Evolutionary conservation across 30 jellyfish, hydroid and myxozoan genomes (phyloP).

Genomic region (Clytia hemisphaerica): DNA sequence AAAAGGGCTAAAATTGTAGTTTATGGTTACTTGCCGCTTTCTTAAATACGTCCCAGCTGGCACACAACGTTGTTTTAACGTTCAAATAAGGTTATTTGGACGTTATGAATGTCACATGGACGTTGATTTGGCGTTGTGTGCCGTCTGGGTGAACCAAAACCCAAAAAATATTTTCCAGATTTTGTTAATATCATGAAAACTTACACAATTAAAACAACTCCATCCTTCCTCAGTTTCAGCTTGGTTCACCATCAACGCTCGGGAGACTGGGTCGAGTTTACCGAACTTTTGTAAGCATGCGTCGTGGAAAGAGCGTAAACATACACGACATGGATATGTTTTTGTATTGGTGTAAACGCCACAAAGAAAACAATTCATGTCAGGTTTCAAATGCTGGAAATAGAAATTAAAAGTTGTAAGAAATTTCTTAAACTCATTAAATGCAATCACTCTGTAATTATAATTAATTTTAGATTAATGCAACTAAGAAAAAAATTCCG

Average conservation of each 20-base stretch:
- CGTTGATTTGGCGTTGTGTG: too few relatives aligned
- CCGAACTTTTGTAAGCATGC: constrained; percentile 67
- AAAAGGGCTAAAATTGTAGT: too few relatives aligned
- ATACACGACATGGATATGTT: constrained; percentile 57
- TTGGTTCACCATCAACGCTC: constrained; percentile 18
- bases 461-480: too few relatives aligned
- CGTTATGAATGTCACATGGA: too few relatives aligned
- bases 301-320: constrained; percentile 69
- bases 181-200: background rate
- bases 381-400: constrained; percentile 44
- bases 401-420: background rate
- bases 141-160: too few relatives aligned
- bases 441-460: too few relatives aligned
- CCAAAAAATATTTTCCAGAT: too few relatives aligned
- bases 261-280: constrained; percentile 50
- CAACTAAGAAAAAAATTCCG: too few relatives aligned
- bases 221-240: constrained; percentile 38
- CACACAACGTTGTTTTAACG: too few relatives aligned
- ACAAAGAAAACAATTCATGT: constrained; percentile 60
- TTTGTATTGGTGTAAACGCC: constrained; percentile 53
- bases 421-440: background rate
- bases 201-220: constrained; percentile 68
- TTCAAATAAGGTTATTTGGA: too few relatives aligned
- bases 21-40: too few relatives aligned
- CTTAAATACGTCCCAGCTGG: too few relatives aligned